Evolutionary conservation across 2,888 invertebrate species (phyloP), one percentile per base, ranked within the genome.

Genomic region (Myopa testacea): DNA sequence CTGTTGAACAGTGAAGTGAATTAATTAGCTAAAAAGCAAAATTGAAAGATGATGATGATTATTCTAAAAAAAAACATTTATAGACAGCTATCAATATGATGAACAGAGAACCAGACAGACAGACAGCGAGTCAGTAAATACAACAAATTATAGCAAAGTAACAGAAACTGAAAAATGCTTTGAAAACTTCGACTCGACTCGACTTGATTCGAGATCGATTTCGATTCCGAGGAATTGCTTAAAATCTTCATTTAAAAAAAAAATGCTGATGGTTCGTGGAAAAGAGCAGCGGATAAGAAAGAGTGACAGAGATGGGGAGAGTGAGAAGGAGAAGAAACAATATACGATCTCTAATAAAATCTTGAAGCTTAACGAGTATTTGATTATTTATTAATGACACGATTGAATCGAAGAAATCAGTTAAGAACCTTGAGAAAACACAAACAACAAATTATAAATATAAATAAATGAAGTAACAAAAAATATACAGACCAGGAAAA

Each of bases 321-420:
- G 62, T n/a, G 4, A 26, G 62, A 62, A n/a, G n/a, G 45, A 14
- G 26, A 65, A 38, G 37, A 12, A 65, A 38, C 37, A 34, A 78
- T 76, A 72, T 69, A 75, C 55, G 77, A 65, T 68, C 78, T 58
- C 69, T 68, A 52, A 72, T 70, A 76, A 65, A 70, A 67, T 67
- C 45, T 67, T n/a, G 71, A 60, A 58, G 81, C 83, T 84, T 85
- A 85, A 85, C 84, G 85, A 85, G 85, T 81, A 83, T 85, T 85
- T 84, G 84, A 85, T 85, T 85, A 84, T 85, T 85, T 84, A 85
- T 84, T 84, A 85, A 85, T 85, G 85, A 84, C 83, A 81, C 82
- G 81, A 82, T 82, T 77, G 80, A 79, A 72, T 80, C 74, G 71
- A 65, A 67, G 26, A 26, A 62, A 62, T 26, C 26, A 62, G 26